These are phyloP conservation scores for Python bivittatus DNA, from an alignment of 2,113 vertebrate genomes.

Conservation along the genomic window DNA sequence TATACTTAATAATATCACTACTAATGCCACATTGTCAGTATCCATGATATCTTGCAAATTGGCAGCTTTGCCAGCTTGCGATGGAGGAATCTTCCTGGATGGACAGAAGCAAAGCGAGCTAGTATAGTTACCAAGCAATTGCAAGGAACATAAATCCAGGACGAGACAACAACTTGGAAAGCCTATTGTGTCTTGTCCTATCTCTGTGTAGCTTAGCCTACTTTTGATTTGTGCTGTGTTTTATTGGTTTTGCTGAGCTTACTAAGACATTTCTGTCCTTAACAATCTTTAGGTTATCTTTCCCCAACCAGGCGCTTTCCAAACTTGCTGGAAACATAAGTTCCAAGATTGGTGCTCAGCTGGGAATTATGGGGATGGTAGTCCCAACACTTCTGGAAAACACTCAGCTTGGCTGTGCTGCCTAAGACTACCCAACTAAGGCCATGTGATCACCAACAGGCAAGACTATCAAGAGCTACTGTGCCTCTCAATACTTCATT, in stretches of 20 bases:
- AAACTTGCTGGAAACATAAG: neutral
- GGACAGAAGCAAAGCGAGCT: neutral
- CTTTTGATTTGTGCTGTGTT: neutral
- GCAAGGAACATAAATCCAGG: neutral
- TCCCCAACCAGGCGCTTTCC: neutral
- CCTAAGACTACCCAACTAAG: slow-evolving; percentile 2
- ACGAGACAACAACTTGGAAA: neutral
- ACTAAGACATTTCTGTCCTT: neutral
- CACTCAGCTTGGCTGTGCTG: neutral
- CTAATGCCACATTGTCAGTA: neutral
- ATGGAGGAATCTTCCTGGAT: neutral
- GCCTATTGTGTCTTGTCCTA: neutral
- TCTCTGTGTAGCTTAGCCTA: neutral
- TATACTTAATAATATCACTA: neutral
- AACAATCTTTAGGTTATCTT: neutral
- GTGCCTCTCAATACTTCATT: too few species aligned
- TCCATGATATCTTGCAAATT: neutral
- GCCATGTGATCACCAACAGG: neutral
- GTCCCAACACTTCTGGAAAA: neutral
- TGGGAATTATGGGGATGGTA: neutral
- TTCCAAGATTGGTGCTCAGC: neutral
- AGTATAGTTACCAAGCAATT: neutral
- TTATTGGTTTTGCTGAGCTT: neutral
- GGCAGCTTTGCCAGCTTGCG: neutral
- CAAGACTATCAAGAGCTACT: neutral